phyloP scores from a whole-genome alignment of 2,113 vertebrate species.

The Rousettus leschenaultii region DNA sequence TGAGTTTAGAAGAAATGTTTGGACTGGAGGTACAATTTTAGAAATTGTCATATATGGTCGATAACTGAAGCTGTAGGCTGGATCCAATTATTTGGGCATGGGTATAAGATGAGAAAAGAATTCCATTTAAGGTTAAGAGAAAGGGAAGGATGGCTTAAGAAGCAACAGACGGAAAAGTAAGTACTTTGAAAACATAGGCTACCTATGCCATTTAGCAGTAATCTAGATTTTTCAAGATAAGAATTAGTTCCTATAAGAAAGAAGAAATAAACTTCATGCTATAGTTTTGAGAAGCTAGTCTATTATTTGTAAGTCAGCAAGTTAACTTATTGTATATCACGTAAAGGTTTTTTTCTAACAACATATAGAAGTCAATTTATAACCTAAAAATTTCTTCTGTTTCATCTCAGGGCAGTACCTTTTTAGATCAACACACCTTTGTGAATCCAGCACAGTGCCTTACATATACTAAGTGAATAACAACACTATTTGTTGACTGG shows the following conservation, averaged over 20 bases:
- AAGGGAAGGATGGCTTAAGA: neutral
- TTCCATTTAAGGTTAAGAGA: neutral
- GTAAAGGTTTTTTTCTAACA: slow-evolving; percentile 23
- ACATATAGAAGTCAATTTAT: neutral
- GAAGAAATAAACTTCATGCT: neutral
- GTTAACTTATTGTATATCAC: neutral
- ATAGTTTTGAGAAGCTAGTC: neutral
- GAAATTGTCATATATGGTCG: neutral
- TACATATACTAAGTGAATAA: neutral
- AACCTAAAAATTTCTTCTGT: neutral
- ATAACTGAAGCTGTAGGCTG: neutral
- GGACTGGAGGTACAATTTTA: neutral
- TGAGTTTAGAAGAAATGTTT: neutral
- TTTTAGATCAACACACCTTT: neutral
- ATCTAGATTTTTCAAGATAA: neutral
- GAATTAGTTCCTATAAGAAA: neutral
- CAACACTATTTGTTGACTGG: neutral
- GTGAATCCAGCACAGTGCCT: neutral
- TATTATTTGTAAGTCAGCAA: neutral
- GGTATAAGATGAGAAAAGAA: neutral
- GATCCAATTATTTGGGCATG: neutral
- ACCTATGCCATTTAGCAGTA: neutral
- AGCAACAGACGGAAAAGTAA: neutral
- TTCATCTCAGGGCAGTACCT: neutral
- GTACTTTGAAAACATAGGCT: neutral